Conservation (phyloP, 2,797 vertebrate genomes). For the Hoplostethus atlanticus region DNA sequence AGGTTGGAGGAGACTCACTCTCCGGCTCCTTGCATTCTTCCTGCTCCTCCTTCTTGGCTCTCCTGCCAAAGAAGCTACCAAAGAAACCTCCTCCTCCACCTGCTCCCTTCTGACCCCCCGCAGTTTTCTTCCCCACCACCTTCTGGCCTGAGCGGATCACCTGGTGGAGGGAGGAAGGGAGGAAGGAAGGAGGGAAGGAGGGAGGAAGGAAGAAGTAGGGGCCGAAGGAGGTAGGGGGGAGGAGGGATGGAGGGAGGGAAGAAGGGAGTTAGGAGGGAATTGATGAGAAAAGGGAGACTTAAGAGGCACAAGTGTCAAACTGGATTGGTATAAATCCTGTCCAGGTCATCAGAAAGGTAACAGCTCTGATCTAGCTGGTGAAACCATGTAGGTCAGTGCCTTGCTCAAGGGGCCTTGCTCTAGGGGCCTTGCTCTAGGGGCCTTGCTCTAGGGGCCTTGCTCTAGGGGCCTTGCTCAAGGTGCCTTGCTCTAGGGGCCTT, state of each 20-base stretch:
- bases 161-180: conserved; percentile 68
- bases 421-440: no score
- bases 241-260: not conserved
- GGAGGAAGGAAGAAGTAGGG: not conserved
- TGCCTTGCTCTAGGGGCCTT: no score
- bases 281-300: no score
- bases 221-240: no score
- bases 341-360: no score
- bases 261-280: not conserved
- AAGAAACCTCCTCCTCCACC: conserved; percentile 91
- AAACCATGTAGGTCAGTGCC: no score
- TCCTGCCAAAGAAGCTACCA: conserved; percentile 90
- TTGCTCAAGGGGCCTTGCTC: no score
- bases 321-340: no score
- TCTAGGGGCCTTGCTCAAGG: no score
- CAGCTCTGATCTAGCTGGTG: no score
- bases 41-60: conserved; percentile 89
- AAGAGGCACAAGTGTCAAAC: no score
- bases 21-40: conserved; percentile 87
- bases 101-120: conserved; percentile 81
- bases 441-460: no score
- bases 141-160: conserved; percentile 94
- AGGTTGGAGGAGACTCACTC: conserved; percentile 74
- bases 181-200: not conserved
- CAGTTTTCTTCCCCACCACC: conserved; percentile 86